These are phyloP conservation scores for Acromyrmex heyeri DNA, from an alignment of 1,140 invertebrate genomes.

Conservation along the genomic window DNA sequence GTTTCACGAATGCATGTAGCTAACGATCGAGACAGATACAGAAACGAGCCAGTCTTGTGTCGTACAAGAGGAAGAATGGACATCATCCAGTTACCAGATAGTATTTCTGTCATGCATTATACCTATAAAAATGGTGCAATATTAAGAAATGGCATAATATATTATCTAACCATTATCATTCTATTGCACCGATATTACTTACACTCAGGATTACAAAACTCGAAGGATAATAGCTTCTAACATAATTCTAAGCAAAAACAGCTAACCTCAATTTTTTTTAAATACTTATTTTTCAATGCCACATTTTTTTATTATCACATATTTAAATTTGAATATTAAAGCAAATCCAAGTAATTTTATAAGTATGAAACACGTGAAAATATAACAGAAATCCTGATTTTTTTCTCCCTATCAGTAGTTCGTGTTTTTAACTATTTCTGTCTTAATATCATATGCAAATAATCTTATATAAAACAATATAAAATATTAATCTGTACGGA, in stretches of 20 bases:
- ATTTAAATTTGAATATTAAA: not conserved
- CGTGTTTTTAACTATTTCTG: not conserved
- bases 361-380: not conserved
- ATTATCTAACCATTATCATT: not conserved
- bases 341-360: not conserved
- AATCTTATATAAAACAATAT: not conserved
- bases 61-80: conserved; percentile 49
- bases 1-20: conserved; percentile 62
- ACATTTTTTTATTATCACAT: not conserved
- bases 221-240: not conserved
- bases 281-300: not conserved
- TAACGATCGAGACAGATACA: conserved; percentile 57
- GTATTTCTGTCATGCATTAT: not conserved
- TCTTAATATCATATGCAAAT: conserved; percentile 1
- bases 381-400: not conserved
- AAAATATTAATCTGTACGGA: not conserved
- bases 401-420: not conserved
- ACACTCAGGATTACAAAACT: not conserved
- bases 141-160: not conserved
- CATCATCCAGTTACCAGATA: conserved; percentile 38
- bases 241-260: not conserved
- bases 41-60: conserved; percentile 65
- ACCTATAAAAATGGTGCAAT: not conserved
- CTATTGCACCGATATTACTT: not conserved
- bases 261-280: not conserved